These are phyloP conservation scores for Nebria brevicollis DNA, from an alignment of 2,888 invertebrate genomes.

Conservation along the genomic window DNA sequence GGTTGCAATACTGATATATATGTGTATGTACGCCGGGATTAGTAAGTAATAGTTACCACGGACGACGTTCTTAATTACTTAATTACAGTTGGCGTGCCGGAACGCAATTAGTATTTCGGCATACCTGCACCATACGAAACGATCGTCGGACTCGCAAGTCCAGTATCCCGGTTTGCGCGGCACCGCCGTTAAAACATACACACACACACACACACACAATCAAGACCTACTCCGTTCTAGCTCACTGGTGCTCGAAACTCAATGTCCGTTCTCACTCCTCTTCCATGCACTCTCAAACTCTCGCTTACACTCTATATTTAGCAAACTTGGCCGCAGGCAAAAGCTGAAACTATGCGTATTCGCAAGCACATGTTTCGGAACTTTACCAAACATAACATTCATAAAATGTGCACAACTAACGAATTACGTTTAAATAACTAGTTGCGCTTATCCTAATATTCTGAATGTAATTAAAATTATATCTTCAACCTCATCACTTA, in stretches of 20 bases:
- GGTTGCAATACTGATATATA: not conserved
- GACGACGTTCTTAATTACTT: conserved; percentile 42
- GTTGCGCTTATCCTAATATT: not conserved
- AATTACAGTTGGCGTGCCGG: conserved; percentile 39
- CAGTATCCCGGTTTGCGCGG: not conserved
- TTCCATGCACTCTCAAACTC: not conserved
- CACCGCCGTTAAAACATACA: not conserved
- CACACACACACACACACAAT: not conserved
- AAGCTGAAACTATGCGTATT: conserved; percentile 27
- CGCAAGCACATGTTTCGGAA: conserved; percentile 29
- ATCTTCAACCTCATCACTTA: not conserved
- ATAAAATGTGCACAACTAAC: conserved; percentile 28
- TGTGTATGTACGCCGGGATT: conserved; percentile 2
- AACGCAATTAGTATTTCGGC: conserved; percentile 42
- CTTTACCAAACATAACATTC: conserved; percentile 13
- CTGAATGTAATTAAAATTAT: not conserved
- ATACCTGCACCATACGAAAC: conserved; percentile 34
- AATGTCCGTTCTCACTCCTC: not conserved
- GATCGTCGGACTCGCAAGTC: conserved; percentile 18
- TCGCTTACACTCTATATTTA: not conserved
- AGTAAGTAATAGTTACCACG: conserved; percentile 14
- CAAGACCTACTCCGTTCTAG: not conserved
- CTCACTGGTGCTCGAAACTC: not conserved
- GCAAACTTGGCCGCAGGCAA: not conserved
- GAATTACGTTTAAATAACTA: conserved; percentile 4